Evolutionary conservation across 2,888 invertebrate species (phyloP).

Genomic region (Aphidoletes aphidimyza): DNA sequence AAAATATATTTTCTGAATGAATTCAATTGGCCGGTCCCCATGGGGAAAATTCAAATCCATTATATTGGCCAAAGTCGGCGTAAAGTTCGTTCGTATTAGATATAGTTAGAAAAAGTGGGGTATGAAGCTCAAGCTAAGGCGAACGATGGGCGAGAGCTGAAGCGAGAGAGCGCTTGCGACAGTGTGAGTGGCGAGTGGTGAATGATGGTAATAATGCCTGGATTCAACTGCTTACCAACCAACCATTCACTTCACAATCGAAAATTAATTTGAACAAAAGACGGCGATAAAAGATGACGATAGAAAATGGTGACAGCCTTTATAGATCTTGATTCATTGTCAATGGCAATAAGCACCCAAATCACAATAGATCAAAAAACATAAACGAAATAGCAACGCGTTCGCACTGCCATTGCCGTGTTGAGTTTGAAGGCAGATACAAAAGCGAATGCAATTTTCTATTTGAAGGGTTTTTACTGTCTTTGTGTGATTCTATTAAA

Average conservation of each 20-base stretch:
- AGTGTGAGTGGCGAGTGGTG: no score
- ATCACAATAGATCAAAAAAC: no score
- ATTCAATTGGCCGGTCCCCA: not conserved
- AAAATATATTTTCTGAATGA: conserved; percentile 34
- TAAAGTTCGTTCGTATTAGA: no score
- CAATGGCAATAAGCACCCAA: not conserved
- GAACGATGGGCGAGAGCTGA: not conserved
- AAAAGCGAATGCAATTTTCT: no score
- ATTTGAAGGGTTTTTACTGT: no score
- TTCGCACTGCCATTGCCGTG: no score
- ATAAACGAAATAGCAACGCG: no score
- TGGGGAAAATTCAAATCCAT: not conserved
- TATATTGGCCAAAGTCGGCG: not conserved
- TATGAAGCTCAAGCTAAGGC: not conserved
- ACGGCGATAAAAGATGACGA: not conserved
- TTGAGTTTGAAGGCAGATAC: no score
- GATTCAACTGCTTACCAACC: not conserved
- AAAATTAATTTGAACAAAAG: conserved; percentile 6
- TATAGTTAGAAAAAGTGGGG: not conserved
- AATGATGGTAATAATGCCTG: not conserved
- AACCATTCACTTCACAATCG: no score
- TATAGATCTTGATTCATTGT: not conserved
- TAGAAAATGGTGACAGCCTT: not conserved
- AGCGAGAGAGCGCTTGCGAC: not conserved
- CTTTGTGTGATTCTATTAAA: no score